These are phyloP conservation scores for Dissostichus mawsoni DNA, from an alignment of 2,113 vertebrate genomes.

Conservation along the genomic window DNA sequence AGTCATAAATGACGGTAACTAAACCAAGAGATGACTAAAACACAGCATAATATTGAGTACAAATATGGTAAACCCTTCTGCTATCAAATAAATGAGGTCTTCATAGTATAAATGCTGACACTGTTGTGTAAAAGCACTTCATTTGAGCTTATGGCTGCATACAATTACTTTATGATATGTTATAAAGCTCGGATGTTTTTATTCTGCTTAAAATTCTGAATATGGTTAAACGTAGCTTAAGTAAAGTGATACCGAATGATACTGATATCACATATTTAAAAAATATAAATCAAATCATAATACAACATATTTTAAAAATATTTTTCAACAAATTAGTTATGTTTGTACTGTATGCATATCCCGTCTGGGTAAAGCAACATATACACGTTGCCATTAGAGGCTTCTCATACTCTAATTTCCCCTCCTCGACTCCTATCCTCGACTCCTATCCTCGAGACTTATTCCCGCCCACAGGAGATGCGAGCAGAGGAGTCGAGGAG, in stretches of 20 bases:
- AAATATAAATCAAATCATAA: too few relatives aligned
- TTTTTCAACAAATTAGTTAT: not conserved
- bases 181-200: not conserved
- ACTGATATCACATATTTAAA: not conserved
- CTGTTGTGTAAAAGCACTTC: not conserved
- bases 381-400: not conserved
- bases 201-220: not conserved
- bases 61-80: not conserved
- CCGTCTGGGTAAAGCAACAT: not conserved
- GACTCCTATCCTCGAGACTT: too few relatives aligned
- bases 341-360: not conserved
- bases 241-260: not conserved
- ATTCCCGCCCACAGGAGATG: too few relatives aligned
- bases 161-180: not conserved
- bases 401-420: too few relatives aligned
- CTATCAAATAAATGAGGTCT: not conserved
- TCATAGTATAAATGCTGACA: not conserved
- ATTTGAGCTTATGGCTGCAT: not conserved
- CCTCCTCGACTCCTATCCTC: too few relatives aligned
- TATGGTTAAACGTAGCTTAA: not conserved
- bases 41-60: not conserved
- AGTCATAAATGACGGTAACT: slow-evolving; percentile 38
- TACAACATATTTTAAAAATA: not conserved
- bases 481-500: too few relatives aligned
- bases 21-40: not conserved